Percentiles rank a stretch among this genome's conserved stretches.
Conservation (phyloP, 2,888 invertebrate species). For the Netelia inedita region DNA sequence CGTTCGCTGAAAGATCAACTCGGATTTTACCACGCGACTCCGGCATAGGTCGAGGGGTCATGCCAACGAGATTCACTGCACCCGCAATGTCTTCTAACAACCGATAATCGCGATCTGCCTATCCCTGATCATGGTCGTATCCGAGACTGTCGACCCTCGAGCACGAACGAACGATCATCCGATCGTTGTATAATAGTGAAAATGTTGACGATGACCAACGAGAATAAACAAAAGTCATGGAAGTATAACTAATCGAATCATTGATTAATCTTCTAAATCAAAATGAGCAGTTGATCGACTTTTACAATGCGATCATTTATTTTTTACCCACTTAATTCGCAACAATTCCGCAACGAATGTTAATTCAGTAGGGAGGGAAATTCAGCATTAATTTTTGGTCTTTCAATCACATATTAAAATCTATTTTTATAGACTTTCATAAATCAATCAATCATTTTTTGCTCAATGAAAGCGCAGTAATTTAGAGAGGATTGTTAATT, state of each 20-base stretch:
- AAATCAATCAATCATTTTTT: too few species aligned
- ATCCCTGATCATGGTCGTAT: conserved; percentile 54
- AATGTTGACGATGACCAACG: conserved; percentile 34
- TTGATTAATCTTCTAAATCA: too few species aligned
- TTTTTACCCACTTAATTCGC: background rate
- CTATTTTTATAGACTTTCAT: too few species aligned
- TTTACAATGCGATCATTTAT: too few species aligned
- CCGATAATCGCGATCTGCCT: background rate
- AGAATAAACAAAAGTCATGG: background rate
- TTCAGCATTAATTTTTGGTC: too few species aligned
- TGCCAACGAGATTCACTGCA: conserved; percentile 32
- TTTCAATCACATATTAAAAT: too few species aligned
- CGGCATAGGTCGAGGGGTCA: conserved; percentile 62
- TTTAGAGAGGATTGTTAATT: too few species aligned
- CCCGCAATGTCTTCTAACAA: conserved; percentile 36
- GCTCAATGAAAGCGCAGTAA: too few species aligned
- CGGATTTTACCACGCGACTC: conserved; percentile 31
- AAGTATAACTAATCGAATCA: too few species aligned
- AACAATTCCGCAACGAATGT: background rate
- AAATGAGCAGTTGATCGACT: too few species aligned
- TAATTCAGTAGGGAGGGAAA: too few species aligned
- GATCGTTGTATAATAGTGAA: conserved; percentile 47
- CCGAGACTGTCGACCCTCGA: conserved; percentile 21
- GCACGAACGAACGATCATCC: conserved; percentile 47
- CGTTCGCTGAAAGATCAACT: conserved; percentile 64